Percentiles rank a stretch among this genome's conserved stretches.
These are phyloP conservation scores for Athripsodes cinereus DNA, from an alignment of 2,888 invertebrate genomes.

Conservation along the genomic window DNA sequence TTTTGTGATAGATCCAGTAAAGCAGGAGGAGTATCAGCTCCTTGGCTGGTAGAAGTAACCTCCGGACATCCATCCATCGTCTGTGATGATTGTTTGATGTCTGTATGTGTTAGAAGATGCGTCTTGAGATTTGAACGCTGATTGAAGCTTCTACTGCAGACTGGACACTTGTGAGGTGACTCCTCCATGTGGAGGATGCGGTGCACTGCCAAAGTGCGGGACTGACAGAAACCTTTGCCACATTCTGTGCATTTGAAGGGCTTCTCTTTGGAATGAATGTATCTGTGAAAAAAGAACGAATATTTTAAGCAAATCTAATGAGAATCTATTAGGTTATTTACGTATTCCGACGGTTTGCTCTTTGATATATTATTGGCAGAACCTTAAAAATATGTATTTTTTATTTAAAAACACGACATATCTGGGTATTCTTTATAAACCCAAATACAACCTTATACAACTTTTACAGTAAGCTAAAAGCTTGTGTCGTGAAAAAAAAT, in stretches of 20 bases:
- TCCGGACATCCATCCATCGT: conserved; percentile 48
- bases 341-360: no score
- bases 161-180: conserved; percentile 87
- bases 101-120: conserved; percentile 82
- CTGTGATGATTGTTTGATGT: conserved; percentile 48
- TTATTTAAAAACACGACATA: no score
- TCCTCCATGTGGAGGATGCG: conserved; percentile 91
- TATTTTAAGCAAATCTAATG: neutral
- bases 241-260: conserved; percentile 96
- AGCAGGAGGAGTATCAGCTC: conserved; percentile 37
- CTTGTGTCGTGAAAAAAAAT: no score
- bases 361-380: no score
- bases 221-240: conserved; percentile 98
- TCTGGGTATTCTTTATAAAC: no score
- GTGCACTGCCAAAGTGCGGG: conserved; percentile 92
- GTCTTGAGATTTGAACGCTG: conserved; percentile 90
- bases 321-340: neutral
- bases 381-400: no score
- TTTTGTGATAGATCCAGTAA: conserved; percentile 55
- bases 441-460: no score
- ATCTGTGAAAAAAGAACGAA: conserved; percentile 54
- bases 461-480: no score
- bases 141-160: conserved; percentile 84
- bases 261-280: conserved; percentile 97
- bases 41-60: conserved; percentile 48